These are phyloP conservation scores for Zaprionus ghesquierei DNA, from an alignment of 1,140 invertebrate genomes.

Conservation along the genomic window DNA sequence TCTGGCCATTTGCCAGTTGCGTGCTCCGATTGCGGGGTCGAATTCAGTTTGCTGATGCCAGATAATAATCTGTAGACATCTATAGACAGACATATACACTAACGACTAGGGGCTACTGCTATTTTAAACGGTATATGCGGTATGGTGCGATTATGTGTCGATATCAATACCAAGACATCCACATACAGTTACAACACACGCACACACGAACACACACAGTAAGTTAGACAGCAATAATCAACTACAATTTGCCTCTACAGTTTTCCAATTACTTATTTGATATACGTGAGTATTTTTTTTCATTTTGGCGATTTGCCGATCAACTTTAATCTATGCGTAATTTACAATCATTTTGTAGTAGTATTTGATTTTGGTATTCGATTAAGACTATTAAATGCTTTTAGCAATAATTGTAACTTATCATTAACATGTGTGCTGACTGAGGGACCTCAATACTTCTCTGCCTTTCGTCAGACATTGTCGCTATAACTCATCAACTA, in stretches of 20 bases:
- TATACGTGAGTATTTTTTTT: conserved; percentile 3
- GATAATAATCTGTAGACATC: neutral
- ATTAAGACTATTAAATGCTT: conserved; percentile 72
- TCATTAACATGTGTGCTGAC: conserved; percentile 21
- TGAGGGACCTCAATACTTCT: neutral
- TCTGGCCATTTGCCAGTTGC: conserved; percentile 2
- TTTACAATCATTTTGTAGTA: conserved; percentile 45
- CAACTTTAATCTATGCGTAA: conserved; percentile 7
- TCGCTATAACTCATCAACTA: conserved; percentile 20
- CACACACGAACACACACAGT: conserved; percentile 1
- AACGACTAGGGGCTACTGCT: conserved; percentile 16
- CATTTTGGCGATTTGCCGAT: conserved; percentile 15
- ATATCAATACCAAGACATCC: conserved; percentile 13
- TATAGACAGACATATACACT: conserved; percentile 24
- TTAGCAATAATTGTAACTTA: conserved; percentile 68
- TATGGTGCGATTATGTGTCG: neutral
- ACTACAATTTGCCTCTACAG: conserved; percentile 64
- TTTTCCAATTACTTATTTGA: neutral
- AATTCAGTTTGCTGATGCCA: conserved; percentile 24
- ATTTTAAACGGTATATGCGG: conserved; percentile 7
- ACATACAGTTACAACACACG: neutral
- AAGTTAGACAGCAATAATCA: conserved; percentile 63
- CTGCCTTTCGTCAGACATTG: conserved; percentile 29
- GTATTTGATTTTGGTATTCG: conserved; percentile 32
- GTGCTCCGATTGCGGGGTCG: conserved; percentile 6